Percentiles rank a stretch among this genome's conserved stretches.
These are phyloP conservation scores for Tipula confusa DNA, from an alignment of 2,888 invertebrate genomes.

Conservation along the genomic window DNA sequence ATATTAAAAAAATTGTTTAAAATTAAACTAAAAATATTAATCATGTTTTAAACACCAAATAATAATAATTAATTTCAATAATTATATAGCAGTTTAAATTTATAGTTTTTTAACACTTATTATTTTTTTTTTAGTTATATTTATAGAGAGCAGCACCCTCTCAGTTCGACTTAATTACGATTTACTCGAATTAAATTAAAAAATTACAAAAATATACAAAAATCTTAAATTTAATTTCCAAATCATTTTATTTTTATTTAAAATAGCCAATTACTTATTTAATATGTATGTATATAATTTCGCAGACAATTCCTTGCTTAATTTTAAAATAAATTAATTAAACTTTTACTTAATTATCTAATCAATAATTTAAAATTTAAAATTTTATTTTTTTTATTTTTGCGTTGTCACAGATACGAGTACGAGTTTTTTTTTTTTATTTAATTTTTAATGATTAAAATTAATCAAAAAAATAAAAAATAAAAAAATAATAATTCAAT, in stretches of 20 bases:
- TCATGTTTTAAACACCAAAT: neutral
- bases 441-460: neutral
- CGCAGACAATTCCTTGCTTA: neutral
- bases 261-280: neutral
- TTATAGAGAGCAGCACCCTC: slow-evolving; percentile 25
- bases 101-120: neutral
- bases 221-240: neutral
- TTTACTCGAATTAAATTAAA: neutral
- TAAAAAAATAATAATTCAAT: neutral
- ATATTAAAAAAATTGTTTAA: neutral
- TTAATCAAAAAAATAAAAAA: neutral
- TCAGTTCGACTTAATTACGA: neutral
- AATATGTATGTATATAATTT: neutral
- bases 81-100: neutral
- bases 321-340: neutral
- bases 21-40: neutral
- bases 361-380: neutral
- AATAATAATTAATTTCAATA: neutral
- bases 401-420: neutral
- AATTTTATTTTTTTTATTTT: neutral
- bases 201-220: neutral
- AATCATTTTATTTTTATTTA: neutral
- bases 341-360: slow-evolving; percentile 7
- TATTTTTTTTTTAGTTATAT: no score
- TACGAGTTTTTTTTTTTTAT: no score